A percentile compares a stretch with the other conserved stretches of the same genome.
Evolutionary conservation across 2,113 vertebrate genomes (phyloP).

Genomic region (Carlito syrichta): DNA sequence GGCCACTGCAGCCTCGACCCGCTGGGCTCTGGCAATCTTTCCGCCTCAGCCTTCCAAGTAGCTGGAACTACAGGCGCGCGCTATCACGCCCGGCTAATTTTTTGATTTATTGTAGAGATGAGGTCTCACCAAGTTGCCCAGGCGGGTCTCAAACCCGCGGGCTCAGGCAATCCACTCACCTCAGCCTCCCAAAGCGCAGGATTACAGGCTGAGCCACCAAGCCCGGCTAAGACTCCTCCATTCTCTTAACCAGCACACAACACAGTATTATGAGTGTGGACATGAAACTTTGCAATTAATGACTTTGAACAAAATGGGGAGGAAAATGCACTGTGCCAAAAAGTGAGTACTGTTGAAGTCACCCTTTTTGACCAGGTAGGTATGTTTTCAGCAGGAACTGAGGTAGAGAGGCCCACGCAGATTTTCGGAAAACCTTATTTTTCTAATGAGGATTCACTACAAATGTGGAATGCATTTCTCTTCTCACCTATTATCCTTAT

Average conservation of each 20-base stretch:
- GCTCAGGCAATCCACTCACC: too few relatives aligned
- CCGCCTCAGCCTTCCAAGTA: too few relatives aligned
- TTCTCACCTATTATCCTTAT: not conserved
- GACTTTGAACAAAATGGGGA: not conserved
- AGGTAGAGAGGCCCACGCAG: not conserved
- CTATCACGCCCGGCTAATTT: too few relatives aligned
- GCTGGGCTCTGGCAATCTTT: too few relatives aligned
- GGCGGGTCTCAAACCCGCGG: too few relatives aligned
- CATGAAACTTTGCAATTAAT: not conserved
- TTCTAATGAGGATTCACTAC: not conserved
- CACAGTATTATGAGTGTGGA: not conserved
- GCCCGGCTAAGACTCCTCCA: not conserved
- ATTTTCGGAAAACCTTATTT: not conserved
- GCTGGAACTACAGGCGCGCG: too few relatives aligned
- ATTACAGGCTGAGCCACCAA: too few relatives aligned
- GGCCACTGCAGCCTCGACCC: too few relatives aligned
- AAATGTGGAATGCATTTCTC: not conserved
- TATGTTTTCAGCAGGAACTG: not conserved
- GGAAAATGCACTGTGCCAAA: not conserved
- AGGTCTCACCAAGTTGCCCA: too few relatives aligned
- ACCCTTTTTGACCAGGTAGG: not conserved
- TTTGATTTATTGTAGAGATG: too few relatives aligned
- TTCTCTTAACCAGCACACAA: not conserved
- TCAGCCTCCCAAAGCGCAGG: too few relatives aligned
- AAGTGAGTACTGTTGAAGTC: not conserved